Percentiles rank a stretch among this genome's conserved stretches.
These are phyloP conservation scores for Sardinella longiceps DNA, from an alignment of 2,797 vertebrate genomes.

Conservation along the genomic window DNA sequence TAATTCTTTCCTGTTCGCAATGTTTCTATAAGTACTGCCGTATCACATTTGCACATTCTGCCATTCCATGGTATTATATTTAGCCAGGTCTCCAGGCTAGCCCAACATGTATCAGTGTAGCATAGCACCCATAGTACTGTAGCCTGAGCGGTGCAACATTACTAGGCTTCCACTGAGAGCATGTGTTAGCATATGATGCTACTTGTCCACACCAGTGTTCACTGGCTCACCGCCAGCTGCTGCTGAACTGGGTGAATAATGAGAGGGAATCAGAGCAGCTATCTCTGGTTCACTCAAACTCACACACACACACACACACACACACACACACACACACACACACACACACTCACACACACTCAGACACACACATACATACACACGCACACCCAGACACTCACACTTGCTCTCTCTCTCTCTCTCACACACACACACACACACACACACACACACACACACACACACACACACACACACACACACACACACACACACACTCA, in stretches of 20 bases:
- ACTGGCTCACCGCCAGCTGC: not conserved
- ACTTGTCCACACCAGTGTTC: not conserved
- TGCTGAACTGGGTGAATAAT: not conserved
- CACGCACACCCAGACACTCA: no score
- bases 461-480: no score
- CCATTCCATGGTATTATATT: not conserved
- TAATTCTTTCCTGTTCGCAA: not conserved
- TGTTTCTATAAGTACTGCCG: not conserved
- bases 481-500: no score
- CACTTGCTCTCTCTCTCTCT: no score
- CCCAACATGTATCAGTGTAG: not conserved
- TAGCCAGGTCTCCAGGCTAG: not conserved
- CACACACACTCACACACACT: no score
- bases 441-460: no score
- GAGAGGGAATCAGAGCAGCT: not conserved
- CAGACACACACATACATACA: no score
- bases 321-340: not conserved
- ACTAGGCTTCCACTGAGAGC: not conserved
- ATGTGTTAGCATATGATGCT: not conserved
- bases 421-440: no score
- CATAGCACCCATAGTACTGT: no score
- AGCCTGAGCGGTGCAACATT: not conserved
- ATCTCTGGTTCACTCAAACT: not conserved
- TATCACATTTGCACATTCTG: not conserved
- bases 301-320: no score